A percentile compares a stretch with the other conserved stretches of the same genome.
These are phyloP conservation scores for Syritta pipiens DNA, from an alignment of 2,888 invertebrate genomes.

Conservation along the genomic window DNA sequence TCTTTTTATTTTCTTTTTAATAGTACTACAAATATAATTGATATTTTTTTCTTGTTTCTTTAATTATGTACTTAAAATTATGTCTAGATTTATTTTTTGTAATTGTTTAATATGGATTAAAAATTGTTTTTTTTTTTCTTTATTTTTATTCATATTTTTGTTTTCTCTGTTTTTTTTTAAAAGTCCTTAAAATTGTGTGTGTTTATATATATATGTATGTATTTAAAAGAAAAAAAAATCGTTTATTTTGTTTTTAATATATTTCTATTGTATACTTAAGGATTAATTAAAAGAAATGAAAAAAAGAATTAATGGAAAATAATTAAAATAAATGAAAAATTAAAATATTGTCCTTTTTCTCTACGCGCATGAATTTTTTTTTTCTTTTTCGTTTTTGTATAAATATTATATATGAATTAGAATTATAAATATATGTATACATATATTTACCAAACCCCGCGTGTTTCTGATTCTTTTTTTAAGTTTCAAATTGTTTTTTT, in stretches of 20 bases:
- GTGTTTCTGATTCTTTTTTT: constrained; percentile 32
- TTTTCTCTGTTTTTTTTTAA: constrained; percentile 14
- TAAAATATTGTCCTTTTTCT: constrained; percentile 68
- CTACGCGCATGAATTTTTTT: constrained; percentile 34
- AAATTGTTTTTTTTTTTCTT: constrained; percentile 34
- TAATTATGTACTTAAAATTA: constrained; percentile 62
- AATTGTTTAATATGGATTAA: constrained; percentile 56
- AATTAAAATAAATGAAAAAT: constrained; percentile 49
- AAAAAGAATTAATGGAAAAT: constrained; percentile 48
- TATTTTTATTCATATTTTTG: constrained; percentile 5
- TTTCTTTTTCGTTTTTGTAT: constrained; percentile 19
- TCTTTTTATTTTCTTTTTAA: constrained; percentile 41
- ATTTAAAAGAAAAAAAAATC: constrained; percentile 19
- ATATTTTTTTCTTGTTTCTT: constrained; percentile 40
- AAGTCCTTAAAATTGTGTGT: constrained; percentile 50
- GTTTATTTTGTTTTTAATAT: constrained; percentile 32
- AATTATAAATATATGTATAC: constrained; percentile 49
- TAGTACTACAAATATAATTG: constrained; percentile 64
- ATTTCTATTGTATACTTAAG: constrained; percentile 61
- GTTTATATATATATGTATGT: constrained; percentile 32
- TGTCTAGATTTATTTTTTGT: constrained; percentile 60
- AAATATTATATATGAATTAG: constrained; percentile 49
- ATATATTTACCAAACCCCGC: constrained; percentile 40
- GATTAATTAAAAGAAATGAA: constrained; percentile 43
- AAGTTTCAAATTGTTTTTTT: constrained; percentile 15